Conservation (phyloP, 2,113 vertebrate species). For the Eclectus roratus region DNA sequence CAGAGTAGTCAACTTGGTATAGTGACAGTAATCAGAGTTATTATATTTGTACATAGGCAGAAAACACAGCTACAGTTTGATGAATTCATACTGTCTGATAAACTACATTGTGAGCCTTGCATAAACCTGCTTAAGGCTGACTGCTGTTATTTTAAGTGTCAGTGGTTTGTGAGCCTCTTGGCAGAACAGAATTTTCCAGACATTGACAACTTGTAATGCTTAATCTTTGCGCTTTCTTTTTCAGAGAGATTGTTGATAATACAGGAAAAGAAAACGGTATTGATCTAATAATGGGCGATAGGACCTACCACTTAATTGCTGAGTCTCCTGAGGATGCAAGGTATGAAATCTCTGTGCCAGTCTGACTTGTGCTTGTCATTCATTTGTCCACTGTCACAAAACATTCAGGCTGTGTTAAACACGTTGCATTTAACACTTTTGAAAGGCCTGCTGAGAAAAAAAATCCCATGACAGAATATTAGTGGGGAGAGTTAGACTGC, state of each 20-base stretch:
- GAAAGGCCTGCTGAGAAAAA: not conserved
- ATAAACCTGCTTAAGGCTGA: not conserved
- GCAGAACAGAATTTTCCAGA: not conserved
- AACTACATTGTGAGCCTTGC: not conserved
- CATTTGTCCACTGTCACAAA: not conserved
- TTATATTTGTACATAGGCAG: not conserved
- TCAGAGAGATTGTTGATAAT: conserved; percentile 92
- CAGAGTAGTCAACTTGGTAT: not conserved
- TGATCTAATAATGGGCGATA: conserved; percentile 87
- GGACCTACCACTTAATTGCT: conserved; percentile 94
- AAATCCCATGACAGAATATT: not conserved
- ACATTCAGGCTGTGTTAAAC: not conserved
- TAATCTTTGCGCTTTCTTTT: not conserved
- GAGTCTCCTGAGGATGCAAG: conserved; percentile 96
- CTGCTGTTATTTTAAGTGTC: not conserved
- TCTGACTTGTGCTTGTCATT: not conserved
- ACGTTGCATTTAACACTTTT: not conserved
- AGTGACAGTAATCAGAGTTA: not conserved
- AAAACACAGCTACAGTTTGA: not conserved
- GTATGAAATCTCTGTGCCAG: conserved; percentile 44
- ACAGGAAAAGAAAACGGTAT: conserved; percentile 95
- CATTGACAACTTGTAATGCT: not conserved
- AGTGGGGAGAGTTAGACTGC: not conserved
- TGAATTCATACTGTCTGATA: not conserved
- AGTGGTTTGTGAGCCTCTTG: not conserved